Evolutionary conservation across 2,888 invertebrate genomes (phyloP), one percentile per base, ranked within the genome.

Genomic region (Molanna angustata): DNA sequence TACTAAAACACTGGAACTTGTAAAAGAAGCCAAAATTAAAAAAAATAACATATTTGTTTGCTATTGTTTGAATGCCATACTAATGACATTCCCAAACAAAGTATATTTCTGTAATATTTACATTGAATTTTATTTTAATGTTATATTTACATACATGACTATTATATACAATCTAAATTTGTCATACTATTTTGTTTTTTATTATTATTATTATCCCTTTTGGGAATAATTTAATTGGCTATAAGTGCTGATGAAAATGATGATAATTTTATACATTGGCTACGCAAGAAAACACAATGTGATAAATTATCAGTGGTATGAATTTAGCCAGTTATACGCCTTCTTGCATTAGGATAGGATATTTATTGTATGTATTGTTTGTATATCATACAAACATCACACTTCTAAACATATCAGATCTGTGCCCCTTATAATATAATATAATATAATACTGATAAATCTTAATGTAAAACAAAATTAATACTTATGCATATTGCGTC

Each of bases 391-490:
- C 80, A 82, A 83, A 81, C 80, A 77, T 82, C 82, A 82, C 79
- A 68, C 80, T 80, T 83, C 83, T 82, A 84, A 84, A 85, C 85
- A 85, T 85, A 85, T 85, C 85, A 85, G 82, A 80, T 81, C 82
- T 83, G 84, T 84, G 84, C 85, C 85, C 84, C 84, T 82, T 82
- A 81, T 80, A 56, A 59, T 59, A 54, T 59, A n/a, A n/a, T n/a
- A n/a, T 82, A 75, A 75, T 72, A 69, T 71, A 51, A 53, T 49
- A 49, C 37, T 53, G 37, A 53, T 47, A 52, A 46, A 46, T 46
- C 18, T 53, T 75, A 74, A 75, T 74, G 70, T 69, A 71, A 55
- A 56, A 60, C 54, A 60, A 62, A 59, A 61, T 58, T 59, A 57
- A 59, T 52, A 59, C 59, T 57, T 57, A 59, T 59, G 55, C 54